These are phyloP conservation scores for Bradypodion ventrale DNA, from an alignment of 2,797 vertebrate genomes.

Conservation along the genomic window DNA sequence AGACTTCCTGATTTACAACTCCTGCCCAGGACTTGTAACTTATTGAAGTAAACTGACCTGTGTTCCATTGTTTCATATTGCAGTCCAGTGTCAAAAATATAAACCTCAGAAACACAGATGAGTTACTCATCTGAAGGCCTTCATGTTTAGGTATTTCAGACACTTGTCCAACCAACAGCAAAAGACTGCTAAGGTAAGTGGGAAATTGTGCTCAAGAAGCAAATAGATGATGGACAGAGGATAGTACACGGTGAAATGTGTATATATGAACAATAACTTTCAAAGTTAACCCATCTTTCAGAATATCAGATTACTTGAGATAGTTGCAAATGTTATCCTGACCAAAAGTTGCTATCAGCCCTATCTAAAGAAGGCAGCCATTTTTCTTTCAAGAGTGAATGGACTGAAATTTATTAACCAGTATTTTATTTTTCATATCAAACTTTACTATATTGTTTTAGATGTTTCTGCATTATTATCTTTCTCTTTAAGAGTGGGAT, in stretches of 20 bases:
- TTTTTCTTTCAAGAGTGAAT: background rate
- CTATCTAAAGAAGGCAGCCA: background rate
- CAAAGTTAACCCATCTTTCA: background rate
- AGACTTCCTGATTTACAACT: slow-evolving; percentile 30
- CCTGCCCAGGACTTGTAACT: slow-evolving; percentile 13
- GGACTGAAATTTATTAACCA: background rate
- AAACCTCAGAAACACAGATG: slow-evolving; percentile 2
- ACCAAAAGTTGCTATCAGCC: background rate
- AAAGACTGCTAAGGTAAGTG: background rate
- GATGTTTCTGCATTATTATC: background rate
- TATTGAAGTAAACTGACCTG: slow-evolving; percentile 33
- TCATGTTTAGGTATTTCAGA: background rate
- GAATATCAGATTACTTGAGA: background rate
- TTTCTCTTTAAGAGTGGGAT: background rate
- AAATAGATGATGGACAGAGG: background rate
- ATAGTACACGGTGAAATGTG: background rate
- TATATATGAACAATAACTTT: background rate
- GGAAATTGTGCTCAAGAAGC: background rate
- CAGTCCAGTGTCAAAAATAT: background rate
- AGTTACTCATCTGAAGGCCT: slow-evolving; percentile 18
- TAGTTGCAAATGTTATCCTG: background rate
- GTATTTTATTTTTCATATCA: background rate
- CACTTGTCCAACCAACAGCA: background rate
- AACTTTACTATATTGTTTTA: background rate
- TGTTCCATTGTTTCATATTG: slow-evolving; percentile 22